phyloP scores from a whole-genome alignment of 2,797 vertebrate species.

The Scleropages formosus region DNA sequence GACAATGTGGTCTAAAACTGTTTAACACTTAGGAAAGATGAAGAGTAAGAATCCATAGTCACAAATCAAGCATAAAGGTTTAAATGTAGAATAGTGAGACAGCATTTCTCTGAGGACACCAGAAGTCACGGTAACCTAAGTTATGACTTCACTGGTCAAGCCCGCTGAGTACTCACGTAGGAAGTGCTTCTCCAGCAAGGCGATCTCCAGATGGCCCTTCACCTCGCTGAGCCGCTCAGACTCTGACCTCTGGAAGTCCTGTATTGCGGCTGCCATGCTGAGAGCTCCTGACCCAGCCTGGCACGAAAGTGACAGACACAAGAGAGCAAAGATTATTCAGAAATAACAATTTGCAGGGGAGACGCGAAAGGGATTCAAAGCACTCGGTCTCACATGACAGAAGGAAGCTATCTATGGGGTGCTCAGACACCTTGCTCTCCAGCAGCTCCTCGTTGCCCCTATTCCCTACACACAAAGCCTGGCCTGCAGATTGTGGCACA shows the following conservation, averaged over 20 bases:
- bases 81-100: neutral
- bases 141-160: neutral
- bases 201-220: slow-evolving; percentile 95
- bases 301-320: slow-evolving; percentile 33
- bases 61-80: neutral
- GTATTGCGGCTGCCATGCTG: slow-evolving; percentile 75
- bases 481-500: neutral
- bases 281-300: slow-evolving; percentile 80
- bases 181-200: slow-evolving; percentile 95
- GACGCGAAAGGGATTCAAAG: neutral
- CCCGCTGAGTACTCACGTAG: slow-evolving; percentile 79
- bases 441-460: neutral
- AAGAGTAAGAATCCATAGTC: neutral
- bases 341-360: neutral
- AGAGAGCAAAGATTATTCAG: neutral
- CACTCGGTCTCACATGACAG: neutral
- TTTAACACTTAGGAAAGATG: neutral
- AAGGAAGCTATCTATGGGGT: too few species aligned
- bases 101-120: neutral
- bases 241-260: slow-evolving; percentile 83
- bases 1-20: neutral
- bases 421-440: too few species aligned
- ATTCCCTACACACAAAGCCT: neutral
- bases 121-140: too few species aligned
- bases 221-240: slow-evolving; percentile 86